Evolutionary conservation across 2,113 vertebrate species (phyloP), one percentile per base, ranked within the genome.

Genomic region (Choloepus hoffmanni): DNA sequence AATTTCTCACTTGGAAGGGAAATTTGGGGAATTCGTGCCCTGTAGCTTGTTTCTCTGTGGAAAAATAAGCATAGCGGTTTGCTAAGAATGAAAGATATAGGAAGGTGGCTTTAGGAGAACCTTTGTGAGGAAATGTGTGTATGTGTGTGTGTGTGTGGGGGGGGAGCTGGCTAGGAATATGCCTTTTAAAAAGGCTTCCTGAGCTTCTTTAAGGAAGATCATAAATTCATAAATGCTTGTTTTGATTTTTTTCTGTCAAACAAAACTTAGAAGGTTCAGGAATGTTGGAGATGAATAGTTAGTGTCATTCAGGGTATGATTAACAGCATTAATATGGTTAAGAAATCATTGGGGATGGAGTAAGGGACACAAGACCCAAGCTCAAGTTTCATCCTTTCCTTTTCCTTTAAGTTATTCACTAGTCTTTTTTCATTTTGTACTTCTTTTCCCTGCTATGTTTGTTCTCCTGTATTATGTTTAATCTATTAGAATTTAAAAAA

Each of bases 161-260:
- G 21, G 9, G 3, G 18, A 74, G 60, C 40, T 76, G 68, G 78
- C 67, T 65, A 92, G 18, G 81, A 85, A 76, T 90, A 62, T 45
- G 43, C 43, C 28, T 87, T 16, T 55, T 55, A 19, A 7, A 28
- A 40, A 10, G 40, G 36, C 48, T 88, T 13, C 50, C 36, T 95
- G 36, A 93, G 53, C 19, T 92, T 23, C 63, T 77, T 86, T 89
- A 58, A 89, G 85, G 30, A 78, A 90, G 55, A 89, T 36, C 24
- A 50, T 89, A 18, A 79, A 40, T 96, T 88, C 28, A 53, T 94
- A 85, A 85, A 45, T 93, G 7, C 60, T 43, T 95, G 26, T 43
- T 95, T 93, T 93, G 40, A 30, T 36, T 87, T 93, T 88, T 91
- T 33, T 94, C 45, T 23, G 23, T 77, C 58, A 89, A 85, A 89